Percentiles rank a stretch among this genome's conserved stretches.
Conservation (phyloP, 1,140 invertebrate genomes). For the Drosophila truncata region DNA sequence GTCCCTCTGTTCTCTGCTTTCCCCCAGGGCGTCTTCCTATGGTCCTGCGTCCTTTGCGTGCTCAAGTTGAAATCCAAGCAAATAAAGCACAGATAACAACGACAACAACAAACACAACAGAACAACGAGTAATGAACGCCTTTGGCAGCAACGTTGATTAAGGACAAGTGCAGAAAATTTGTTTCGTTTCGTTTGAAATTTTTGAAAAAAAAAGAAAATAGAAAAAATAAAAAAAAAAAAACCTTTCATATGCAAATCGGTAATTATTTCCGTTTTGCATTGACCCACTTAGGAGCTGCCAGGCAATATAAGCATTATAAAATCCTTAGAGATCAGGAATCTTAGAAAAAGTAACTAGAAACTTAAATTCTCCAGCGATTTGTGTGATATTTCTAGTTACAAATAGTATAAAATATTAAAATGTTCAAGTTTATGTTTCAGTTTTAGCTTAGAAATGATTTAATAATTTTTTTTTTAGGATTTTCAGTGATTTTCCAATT, state of each 20-base stretch:
- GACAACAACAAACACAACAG: constrained; percentile 14
- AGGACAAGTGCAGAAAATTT: constrained; percentile 67
- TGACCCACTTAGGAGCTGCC: constrained; percentile 61
- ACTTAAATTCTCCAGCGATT: not conserved
- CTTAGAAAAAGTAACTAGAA: not conserved
- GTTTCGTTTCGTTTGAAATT: constrained; percentile 65
- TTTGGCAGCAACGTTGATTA: constrained; percentile 70
- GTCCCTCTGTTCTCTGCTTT: too few relatives aligned
- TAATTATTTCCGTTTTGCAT: constrained; percentile 76
- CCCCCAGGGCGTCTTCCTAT: not conserved
- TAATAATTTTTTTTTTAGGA: not conserved
- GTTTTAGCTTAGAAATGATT: not conserved
- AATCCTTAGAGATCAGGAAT: not conserved
- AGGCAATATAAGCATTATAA: not conserved
- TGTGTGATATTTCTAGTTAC: too few relatives aligned
- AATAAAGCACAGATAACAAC: constrained; percentile 77
- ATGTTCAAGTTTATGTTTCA: not conserved
- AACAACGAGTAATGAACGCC: constrained; percentile 57
- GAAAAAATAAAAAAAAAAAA: not conserved
- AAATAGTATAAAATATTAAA: too few relatives aligned
- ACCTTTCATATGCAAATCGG: constrained; percentile 38
- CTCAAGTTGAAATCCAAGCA: constrained; percentile 77
- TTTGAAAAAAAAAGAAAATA: constrained; percentile 7
- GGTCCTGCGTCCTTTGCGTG: constrained; percentile 65
- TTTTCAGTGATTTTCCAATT: too few relatives aligned